Evolutionary conservation across 2,113 vertebrate genomes (phyloP), one percentile per base, ranked within the genome.

Genomic region (Panthera leo): DNA sequence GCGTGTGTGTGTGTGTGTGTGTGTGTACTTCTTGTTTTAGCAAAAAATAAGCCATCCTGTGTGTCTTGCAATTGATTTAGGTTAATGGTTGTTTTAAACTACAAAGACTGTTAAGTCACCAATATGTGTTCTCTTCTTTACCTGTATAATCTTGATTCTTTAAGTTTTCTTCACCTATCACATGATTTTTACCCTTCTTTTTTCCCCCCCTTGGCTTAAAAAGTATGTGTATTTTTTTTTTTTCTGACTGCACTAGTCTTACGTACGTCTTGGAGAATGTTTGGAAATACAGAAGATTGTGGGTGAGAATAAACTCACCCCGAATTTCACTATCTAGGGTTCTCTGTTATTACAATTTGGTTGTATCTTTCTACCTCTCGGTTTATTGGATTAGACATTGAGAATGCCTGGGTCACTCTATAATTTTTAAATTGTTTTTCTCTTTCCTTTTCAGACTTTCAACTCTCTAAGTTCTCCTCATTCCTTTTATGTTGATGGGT

Each of bases 401-500:
- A 94, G 58, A 89, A 80, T 85, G 6, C 6, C 53, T 63, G 15
- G 29, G 7, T 95, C 71, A 65, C 29, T 82, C 82, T 91, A 31
- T 61, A 80, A 76, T 95, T 85, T 92, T 91, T 45, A 68, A 92
- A 65, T 71, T 68, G 2, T 39, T 79, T 84, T 95, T 61, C 27
- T 18, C 63, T 84, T 58, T 83, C 51, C 34, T 89, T 91, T 90
- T 45, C 71, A 95, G 67, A 84, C 34, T 89, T 91, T 93, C 25
- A 94, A 14, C n/a, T 76, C 19, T 89, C 55, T 13, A 48, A 84
- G 27, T 61, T 87, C 79, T 58, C 45, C 65, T 51, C 8, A n/a
- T 94, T 93, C 70, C 70, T 97, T 95, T 97, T 68, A 91, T 89
- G 31, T 75, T 89, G 45, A 63, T 80, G 31, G 12, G 42, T 94